Evolutionary conservation across 2,797 vertebrate genomes (phyloP), one percentile per base, ranked within the genome.

Genomic region (Sebastes itinus): DNA sequence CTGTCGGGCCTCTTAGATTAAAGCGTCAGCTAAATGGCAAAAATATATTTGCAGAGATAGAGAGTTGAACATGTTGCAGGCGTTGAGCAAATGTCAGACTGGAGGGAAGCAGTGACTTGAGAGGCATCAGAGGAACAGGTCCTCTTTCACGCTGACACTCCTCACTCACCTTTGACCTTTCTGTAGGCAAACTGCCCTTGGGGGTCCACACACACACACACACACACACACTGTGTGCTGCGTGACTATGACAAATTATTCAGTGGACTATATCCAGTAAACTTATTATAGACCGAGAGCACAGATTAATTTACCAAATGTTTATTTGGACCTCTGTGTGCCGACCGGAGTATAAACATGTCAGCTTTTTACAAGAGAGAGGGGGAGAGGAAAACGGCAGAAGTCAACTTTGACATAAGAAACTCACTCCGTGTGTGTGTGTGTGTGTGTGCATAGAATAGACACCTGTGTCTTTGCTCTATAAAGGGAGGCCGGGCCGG

Each of bases 151-250:
- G 70, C 85, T 91, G 91, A 94, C 92, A 89, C 93, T 88, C 89
- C 74, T 90, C 75, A 10, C 60, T 94, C 89, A 94, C 95, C 94
- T 93, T 88, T 95, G 92, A 95, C 94, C 94, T 95, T 95, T 95
- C 90, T 86, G 84, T 84, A 86, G 90, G 89, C 92, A 89, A 89
- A 89, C 83, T 89, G 87, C 90, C 92, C 82, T 86, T 35, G 60
- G 87, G 91, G 89, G 86, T 87, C 71, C 78, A 61, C 82, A 74
- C 82, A 62, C 81, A 74, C 82, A 63, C 82, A 58, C 61, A 46
- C 42, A 20, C 42, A 7, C 38, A 7, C 38, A 42, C 78, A 49
- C 69, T 68, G 59, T 68, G 75, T 70, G 38, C 72, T 80, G 23
- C 88, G 82, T 78, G 87, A 85, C 81, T 73, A 63, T 85, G 90